phyloP scores from a whole-genome alignment of 2,888 invertebrate species.

The Drosophila antonietae region DNA sequence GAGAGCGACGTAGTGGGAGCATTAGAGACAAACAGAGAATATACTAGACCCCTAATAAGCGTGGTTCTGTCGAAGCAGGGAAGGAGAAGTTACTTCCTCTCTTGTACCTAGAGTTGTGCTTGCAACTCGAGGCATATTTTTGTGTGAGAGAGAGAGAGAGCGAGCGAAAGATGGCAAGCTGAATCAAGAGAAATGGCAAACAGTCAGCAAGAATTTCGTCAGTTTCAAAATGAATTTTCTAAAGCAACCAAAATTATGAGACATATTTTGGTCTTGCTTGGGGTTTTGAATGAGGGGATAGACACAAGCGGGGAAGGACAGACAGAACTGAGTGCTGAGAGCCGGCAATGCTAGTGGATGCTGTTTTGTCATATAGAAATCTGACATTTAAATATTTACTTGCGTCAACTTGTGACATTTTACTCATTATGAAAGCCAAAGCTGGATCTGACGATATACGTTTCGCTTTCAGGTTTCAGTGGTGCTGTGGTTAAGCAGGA shows the following conservation, averaged over 20 bases:
- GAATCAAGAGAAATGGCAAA: conserved; percentile 14
- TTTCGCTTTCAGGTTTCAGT: conserved; percentile 36
- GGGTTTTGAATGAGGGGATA: not conserved
- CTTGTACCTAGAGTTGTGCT: conserved; percentile 32
- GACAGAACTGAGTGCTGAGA: not conserved
- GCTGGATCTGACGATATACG: conserved; percentile 40
- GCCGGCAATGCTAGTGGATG: not conserved
- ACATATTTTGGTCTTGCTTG: conserved; percentile 65
- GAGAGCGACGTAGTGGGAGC: not conserved
- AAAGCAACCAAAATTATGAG: conserved; percentile 65
- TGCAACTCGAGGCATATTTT: conserved; percentile 62
- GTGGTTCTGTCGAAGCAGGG: not conserved
- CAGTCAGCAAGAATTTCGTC: conserved; percentile 41
- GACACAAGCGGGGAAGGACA: not conserved
- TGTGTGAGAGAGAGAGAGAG: conserved; percentile 1
- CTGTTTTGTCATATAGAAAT: conserved; percentile 68
- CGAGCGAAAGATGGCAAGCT: no score
- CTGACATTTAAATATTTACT: conserved; percentile 83
- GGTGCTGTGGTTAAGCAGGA: not conserved
- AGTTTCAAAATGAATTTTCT: conserved; percentile 45
- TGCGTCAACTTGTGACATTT: conserved; percentile 82
- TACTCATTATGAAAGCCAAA: conserved; percentile 68
- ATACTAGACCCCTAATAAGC: conserved; percentile 26
- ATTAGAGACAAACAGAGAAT: not conserved
- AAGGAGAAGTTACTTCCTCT: not conserved